Base-by-base conservation (phyloP, 1,140 invertebrate species). In the Drosophila sproati region DNA sequence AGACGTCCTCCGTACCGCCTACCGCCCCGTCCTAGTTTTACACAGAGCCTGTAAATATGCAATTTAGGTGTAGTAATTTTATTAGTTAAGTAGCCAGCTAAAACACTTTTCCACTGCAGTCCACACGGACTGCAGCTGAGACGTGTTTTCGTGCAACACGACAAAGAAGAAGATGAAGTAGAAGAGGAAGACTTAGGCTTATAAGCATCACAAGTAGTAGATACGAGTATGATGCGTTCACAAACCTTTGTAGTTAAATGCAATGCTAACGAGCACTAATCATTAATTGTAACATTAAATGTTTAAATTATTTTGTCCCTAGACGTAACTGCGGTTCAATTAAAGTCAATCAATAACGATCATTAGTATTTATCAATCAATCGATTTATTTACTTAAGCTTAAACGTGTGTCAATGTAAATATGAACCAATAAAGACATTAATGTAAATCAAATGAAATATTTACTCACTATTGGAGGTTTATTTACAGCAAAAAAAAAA, bases 101-200 rank as follows among this genome's bases (percentile, higher is more conserved):
- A 87, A 88, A 87, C 77, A 51, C 83, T 82, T 87, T 88, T 87
- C 85, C 80, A 80, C 80, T 88, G 83, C 83, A 83, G 82, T 87
- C 83, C 59, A 47, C 39, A 70, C 5, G 5, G 60, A 88, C 83
- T 89, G 77, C 85, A 83, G 80, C 66, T 87, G 83, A 87, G 85
- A 87, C 77, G 85, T 80, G 77, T 87, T 87, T 87, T 82, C 41
- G 64, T 29, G 47, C 59, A 51, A 47, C 43, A 43, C 39, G 39
- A 43, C 20, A 43, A 4, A 43, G 2, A 47, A 68, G 67, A 50
- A 80, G 20, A 20, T 20, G 20, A 20, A 20, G 20, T 20, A 68
- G 60, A 47, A 54, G 47, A 45, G 48, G n/a, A 82, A 88, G 73
- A 77, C 59, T 88, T 80, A 80, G 62, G n/a, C 51, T 47, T 31